Conservation (phyloP, 2,113 vertebrate genomes). For the Nothocercus nigrocapillus region DNA sequence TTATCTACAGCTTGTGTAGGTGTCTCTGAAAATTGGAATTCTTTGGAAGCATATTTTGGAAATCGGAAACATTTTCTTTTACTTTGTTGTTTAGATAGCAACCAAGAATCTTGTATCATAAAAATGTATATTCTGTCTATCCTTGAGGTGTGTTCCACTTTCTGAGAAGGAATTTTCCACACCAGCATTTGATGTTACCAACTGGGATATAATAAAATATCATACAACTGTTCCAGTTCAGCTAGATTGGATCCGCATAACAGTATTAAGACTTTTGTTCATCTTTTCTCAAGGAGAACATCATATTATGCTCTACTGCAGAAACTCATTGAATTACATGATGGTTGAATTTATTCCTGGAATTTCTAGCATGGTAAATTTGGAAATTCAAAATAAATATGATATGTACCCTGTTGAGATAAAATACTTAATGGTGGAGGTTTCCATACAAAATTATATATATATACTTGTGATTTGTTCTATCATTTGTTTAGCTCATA, state of each 20-base stretch:
- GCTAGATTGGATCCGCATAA: slow-evolving; percentile 32
- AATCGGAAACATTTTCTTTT: slow-evolving; percentile 4
- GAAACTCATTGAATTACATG: slow-evolving; percentile 29
- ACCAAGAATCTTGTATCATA: background rate
- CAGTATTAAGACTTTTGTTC: background rate
- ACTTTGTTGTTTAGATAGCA: background rate
- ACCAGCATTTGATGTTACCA: background rate
- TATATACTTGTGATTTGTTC: background rate
- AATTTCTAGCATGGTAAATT: background rate
- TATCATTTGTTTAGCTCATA: background rate
- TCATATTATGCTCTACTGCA: slow-evolving; percentile 13
- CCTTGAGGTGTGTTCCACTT: background rate
- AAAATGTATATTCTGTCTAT: background rate
- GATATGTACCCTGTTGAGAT: background rate
- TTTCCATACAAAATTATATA: background rate
- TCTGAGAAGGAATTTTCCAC: background rate
- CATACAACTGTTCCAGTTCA: background rate
- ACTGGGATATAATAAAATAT: background rate
- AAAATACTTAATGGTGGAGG: slow-evolving; percentile 15
- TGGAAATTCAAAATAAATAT: slow-evolving; percentile 13
- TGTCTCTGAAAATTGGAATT: background rate
- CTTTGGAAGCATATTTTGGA: background rate
- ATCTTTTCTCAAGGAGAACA: background rate
- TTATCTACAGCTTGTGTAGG: background rate
- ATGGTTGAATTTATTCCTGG: slow-evolving; percentile 18